Conservation (phyloP, 2,113 vertebrate species). For the Anser cygnoides region DNA sequence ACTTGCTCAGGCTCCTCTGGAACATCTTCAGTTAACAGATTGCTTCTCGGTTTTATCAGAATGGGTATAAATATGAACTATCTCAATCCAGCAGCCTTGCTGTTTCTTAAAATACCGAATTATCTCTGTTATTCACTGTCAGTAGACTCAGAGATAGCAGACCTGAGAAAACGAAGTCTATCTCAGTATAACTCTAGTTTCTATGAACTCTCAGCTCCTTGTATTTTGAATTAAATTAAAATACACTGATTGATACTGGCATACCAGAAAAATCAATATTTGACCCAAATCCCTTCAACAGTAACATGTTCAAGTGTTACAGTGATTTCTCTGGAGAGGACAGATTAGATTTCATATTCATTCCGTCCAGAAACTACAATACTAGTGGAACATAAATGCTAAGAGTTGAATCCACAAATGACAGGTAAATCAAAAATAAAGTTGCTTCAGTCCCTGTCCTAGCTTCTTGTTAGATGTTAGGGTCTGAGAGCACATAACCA, state of each 20-base stretch:
- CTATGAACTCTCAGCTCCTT: not conserved
- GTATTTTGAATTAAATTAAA: constrained; percentile 60
- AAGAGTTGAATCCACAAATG: not conserved
- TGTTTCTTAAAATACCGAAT: not conserved
- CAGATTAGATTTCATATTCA: constrained; percentile 42
- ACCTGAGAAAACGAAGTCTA: not conserved
- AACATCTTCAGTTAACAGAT: not conserved
- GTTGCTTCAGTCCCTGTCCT: not conserved
- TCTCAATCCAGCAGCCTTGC: not conserved
- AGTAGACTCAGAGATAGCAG: not conserved
- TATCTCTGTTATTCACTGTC: not conserved
- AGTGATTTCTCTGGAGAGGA: constrained; percentile 10
- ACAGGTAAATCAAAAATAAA: not conserved
- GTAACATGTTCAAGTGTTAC: constrained; percentile 15
- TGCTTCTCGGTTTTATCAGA: constrained; percentile 26
- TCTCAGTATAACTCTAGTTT: not conserved
- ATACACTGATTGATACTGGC: constrained; percentile 36
- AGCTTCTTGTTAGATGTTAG: not conserved
- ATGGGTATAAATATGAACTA: not conserved
- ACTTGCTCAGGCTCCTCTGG: not conserved
- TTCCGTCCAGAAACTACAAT: constrained; percentile 7
- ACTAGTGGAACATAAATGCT: constrained; percentile 20
- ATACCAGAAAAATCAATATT: constrained; percentile 30
- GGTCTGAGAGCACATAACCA: not conserved
- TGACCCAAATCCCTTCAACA: constrained; percentile 25